A percentile compares a stretch with the other conserved stretches of the same genome.
Conservation (phyloP, 1,140 invertebrate genomes). For the Whitmania pigra region DNA sequence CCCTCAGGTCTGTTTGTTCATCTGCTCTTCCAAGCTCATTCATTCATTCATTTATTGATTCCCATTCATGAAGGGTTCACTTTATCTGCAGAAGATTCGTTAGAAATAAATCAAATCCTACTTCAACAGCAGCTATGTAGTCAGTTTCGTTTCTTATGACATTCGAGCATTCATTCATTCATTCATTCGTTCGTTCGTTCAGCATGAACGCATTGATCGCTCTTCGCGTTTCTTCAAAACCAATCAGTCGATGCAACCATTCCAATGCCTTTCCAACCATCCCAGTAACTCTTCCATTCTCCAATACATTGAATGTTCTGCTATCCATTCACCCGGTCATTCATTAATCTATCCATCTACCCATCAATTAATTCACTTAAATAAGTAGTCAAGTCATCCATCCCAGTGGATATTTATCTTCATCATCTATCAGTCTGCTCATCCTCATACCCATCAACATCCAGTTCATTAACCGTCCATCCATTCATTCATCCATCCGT, state of each 20-base stretch:
- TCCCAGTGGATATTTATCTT: neutral
- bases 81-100: too few relatives aligned
- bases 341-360: too few relatives aligned
- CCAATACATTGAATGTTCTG: neutral
- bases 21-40: neutral
- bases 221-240: too few relatives aligned
- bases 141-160: neutral
- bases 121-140: too few relatives aligned
- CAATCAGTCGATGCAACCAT: too few relatives aligned
- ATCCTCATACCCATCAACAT: neutral
- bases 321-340: too few relatives aligned
- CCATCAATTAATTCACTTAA: neutral
- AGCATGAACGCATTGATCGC: neutral
- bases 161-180: neutral
- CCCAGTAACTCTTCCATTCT: too few relatives aligned
- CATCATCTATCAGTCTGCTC: neutral
- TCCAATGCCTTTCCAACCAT: too few relatives aligned
- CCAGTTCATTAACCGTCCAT: neutral
- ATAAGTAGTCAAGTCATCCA: neutral
- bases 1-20: neutral
- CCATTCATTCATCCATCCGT: neutral
- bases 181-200: conserved; percentile 7
- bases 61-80: neutral
- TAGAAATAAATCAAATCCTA: too few relatives aligned
- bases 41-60: conserved; percentile 1